Conservation (phyloP, 1,140 invertebrate species). For the Pachypsylla venusta region DNA sequence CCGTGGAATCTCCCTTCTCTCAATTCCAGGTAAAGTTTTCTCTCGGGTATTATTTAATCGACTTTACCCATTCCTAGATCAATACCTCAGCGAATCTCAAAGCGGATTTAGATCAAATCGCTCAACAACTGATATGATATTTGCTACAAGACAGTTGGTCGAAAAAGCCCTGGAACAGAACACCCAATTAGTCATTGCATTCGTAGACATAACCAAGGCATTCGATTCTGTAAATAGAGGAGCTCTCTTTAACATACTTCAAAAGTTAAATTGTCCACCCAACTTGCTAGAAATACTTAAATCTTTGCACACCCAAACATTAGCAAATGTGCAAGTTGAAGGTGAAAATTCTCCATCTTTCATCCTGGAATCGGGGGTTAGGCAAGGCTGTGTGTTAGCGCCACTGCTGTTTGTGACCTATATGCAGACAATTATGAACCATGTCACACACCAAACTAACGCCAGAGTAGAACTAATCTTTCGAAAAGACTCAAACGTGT, state of each 20-base stretch:
- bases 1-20: constrained; percentile 21
- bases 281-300: background rate
- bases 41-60: background rate
- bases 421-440: no score
- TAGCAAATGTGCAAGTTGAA: background rate
- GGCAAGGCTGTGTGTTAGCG: background rate
- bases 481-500: background rate
- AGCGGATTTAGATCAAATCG: constrained; percentile 5
- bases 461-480: background rate
- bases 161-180: constrained; percentile 1
- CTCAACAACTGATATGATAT: constrained; percentile 9
- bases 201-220: background rate
- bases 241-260: background rate
- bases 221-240: background rate
- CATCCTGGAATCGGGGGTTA: background rate
- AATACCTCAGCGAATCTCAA: constrained; percentile 1
- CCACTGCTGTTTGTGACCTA: no score
- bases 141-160: constrained; percentile 8
- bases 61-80: background rate
- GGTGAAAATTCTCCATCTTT: background rate
- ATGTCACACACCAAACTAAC: background rate
- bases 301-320: background rate
- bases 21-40: constrained; percentile 16
- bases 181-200: background rate
- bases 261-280: background rate